Conservation (phyloP, 2,113 vertebrate genomes). For the Corythaixoides concolor region DNA sequence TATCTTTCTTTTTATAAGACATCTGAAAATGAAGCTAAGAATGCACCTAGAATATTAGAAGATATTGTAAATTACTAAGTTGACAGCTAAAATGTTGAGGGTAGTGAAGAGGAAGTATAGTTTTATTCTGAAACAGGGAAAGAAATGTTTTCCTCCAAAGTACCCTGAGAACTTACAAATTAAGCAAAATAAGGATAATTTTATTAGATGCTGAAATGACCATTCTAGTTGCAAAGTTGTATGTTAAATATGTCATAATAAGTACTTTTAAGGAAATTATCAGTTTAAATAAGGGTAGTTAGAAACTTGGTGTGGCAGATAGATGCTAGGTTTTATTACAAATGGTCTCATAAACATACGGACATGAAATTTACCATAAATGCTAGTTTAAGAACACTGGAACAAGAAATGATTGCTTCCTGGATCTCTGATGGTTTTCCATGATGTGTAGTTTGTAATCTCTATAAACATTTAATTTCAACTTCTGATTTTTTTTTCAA, state of each 20-base stretch:
- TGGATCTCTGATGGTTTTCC: neutral
- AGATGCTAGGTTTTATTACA: neutral
- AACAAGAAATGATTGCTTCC: neutral
- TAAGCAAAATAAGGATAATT: neutral
- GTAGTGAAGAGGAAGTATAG: neutral
- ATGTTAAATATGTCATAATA: neutral
- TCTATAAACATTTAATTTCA: neutral
- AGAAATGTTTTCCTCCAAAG: neutral
- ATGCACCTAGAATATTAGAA: neutral
- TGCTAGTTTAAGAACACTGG: neutral
- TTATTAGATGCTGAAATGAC: neutral
- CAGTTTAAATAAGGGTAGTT: neutral
- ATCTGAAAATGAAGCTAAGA: too few species aligned
- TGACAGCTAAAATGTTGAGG: neutral
- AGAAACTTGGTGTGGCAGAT: neutral
- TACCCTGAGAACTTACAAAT: neutral
- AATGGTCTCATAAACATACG: neutral
- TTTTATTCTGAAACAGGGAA: neutral
- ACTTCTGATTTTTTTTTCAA: neutral
- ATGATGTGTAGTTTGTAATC: neutral
- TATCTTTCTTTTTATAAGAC: too few species aligned
- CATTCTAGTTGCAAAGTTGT: neutral
- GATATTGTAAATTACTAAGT: neutral
- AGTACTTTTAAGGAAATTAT: neutral
- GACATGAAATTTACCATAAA: neutral